Evolutionary conservation across 2,113 vertebrate species (phyloP).

Genomic region (Albula glossodonta): DNA sequence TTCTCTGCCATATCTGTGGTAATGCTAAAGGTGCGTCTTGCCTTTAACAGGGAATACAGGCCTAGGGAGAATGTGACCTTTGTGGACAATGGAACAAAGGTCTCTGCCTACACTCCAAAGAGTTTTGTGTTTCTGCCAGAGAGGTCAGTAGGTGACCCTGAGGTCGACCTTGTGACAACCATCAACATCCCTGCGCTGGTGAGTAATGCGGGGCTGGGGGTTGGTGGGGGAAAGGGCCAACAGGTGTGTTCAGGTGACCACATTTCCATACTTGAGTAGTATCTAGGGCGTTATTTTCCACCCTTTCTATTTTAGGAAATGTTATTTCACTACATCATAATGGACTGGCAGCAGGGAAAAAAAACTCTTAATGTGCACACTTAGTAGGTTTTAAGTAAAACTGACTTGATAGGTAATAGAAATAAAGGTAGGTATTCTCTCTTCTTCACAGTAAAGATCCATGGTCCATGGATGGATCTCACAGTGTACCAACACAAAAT

Average conservation of each 20-base stretch:
- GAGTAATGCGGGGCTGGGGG: constrained; percentile 57
- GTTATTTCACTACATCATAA: no score
- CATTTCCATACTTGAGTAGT: not conserved
- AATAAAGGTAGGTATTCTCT: no score
- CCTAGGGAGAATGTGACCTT: constrained; percentile 82
- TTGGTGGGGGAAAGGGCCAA: not conserved
- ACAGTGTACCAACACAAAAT: no score
- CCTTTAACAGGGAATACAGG: constrained; percentile 81
- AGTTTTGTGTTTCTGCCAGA: constrained; percentile 82
- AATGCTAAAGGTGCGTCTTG: not conserved
- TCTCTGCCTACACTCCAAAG: constrained; percentile 83
- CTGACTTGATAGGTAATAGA: no score
- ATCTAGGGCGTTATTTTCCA: no score
- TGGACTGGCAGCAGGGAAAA: no score
- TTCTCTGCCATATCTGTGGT: no score
- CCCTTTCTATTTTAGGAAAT: no score
- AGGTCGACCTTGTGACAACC: constrained; percentile 79
- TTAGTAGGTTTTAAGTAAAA: no score
- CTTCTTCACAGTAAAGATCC: no score
- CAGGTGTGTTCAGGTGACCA: not conserved
- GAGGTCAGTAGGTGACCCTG: constrained; percentile 84
- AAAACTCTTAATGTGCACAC: no score
- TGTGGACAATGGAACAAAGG: constrained; percentile 79
- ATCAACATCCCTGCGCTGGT: constrained; percentile 92
- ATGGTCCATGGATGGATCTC: no score